Evolutionary conservation across 2,888 invertebrate genomes (phyloP).

Genomic region (Aelia acuminata): DNA sequence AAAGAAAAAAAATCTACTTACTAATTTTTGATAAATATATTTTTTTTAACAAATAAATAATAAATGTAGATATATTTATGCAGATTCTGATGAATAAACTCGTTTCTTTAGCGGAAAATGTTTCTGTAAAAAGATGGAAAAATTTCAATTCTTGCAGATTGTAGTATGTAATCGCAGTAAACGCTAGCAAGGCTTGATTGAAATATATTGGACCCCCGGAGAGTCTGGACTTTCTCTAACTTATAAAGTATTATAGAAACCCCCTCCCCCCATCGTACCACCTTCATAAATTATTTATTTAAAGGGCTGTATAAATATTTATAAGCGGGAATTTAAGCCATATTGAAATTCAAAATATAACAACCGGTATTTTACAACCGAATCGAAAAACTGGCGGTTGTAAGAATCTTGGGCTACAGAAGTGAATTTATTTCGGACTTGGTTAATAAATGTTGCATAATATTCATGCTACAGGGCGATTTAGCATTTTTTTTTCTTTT

Average conservation of each 20-base stretch:
- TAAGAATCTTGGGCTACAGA: neutral
- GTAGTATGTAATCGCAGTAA: neutral
- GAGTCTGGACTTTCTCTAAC: conserved; percentile 1
- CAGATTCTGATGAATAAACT: neutral
- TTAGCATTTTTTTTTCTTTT: neutral
- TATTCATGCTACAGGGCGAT: neutral
- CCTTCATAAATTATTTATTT: conserved; percentile 13
- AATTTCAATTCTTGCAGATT: neutral
- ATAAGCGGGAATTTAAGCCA: conserved; percentile 6
- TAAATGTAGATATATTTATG: no score
- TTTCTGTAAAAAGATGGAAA: neutral
- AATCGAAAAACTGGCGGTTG: neutral
- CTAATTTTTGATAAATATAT: no score
- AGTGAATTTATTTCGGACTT: neutral
- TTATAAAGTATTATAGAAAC: neutral
- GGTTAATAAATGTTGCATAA: neutral
- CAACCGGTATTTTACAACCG: neutral
- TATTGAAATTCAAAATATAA: conserved; percentile 23
- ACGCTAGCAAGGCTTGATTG: neutral
- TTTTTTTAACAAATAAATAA: no score
- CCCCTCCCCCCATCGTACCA: no score
- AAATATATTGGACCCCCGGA: conserved; percentile 1
- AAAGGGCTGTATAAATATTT: neutral
- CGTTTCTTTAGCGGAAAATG: neutral
- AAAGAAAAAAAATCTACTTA: no score